A percentile compares a stretch with the other conserved stretches of the same genome.
Conservation (phyloP, 1,140 invertebrate species). For the Globodera ellingtonae region DNA sequence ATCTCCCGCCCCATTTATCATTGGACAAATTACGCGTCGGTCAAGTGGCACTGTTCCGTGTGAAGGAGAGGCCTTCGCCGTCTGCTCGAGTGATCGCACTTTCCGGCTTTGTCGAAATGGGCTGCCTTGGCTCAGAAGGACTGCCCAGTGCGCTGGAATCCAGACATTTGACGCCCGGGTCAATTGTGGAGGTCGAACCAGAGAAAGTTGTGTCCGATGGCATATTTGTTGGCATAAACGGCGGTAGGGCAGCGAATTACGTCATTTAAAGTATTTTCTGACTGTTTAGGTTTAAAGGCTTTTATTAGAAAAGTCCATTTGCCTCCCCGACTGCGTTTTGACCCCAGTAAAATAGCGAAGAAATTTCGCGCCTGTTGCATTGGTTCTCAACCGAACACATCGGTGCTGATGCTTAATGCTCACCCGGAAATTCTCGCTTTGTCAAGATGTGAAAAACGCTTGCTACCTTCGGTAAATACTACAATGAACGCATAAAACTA, state of each 20-base stretch:
- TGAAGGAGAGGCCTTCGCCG: conserved; percentile 33
- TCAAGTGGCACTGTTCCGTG: conserved; percentile 55
- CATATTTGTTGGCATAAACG: conserved; percentile 51
- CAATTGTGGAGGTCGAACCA: conserved; percentile 53
- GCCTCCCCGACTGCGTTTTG: conserved; percentile 55
- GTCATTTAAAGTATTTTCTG: not conserved
- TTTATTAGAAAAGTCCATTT: conserved; percentile 51
- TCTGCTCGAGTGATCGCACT: conserved; percentile 49
- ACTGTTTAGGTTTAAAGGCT: conserved; percentile 48
- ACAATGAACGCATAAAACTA: not conserved
- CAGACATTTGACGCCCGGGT: conserved; percentile 58
- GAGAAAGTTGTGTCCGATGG: conserved; percentile 42
- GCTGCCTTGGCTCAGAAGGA: conserved; percentile 43
- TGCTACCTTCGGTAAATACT: conserved; percentile 43
- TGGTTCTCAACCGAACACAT: conserved; percentile 55
- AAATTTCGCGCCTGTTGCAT: conserved; percentile 52
- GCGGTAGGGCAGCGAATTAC: conserved; percentile 41
- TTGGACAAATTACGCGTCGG: conserved; percentile 39
- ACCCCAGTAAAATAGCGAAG: conserved; percentile 30
- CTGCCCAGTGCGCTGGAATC: conserved; percentile 13
- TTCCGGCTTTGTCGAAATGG: conserved; percentile 46
- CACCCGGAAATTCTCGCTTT: conserved; percentile 61
- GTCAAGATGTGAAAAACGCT: conserved; percentile 49
- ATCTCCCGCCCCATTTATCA: conserved; percentile 39
- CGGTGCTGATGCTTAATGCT: conserved; percentile 53